These are phyloP conservation scores for Bombus waltoni DNA, from an alignment of 1,140 invertebrate species.

Conservation along the genomic window DNA sequence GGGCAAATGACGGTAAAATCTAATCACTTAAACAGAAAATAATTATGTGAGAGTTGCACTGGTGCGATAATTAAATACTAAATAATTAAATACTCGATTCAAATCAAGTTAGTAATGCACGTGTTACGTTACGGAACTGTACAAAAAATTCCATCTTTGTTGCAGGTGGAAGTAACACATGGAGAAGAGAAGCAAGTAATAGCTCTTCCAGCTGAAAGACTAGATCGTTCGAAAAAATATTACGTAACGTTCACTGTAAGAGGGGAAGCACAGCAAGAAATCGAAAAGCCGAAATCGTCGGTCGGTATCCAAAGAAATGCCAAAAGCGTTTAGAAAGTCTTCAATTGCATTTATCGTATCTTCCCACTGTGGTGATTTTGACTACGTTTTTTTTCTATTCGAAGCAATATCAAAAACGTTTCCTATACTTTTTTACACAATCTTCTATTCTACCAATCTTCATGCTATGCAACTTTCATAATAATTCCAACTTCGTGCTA, in stretches of 20 bases:
- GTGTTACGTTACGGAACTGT: too few relatives aligned
- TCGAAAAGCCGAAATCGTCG: slow-evolving; percentile 69
- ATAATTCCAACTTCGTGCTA: too few relatives aligned
- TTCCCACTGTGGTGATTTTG: background rate
- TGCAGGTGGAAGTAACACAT: slow-evolving; percentile 88
- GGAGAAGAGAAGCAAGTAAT: slow-evolving; percentile 92
- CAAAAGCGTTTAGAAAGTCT: slow-evolving; percentile 73
- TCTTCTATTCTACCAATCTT: background rate
- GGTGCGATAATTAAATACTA: background rate
- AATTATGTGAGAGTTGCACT: background rate
- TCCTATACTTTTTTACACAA: slow-evolving; percentile 32
- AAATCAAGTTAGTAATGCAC: background rate
- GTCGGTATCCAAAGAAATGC: slow-evolving; percentile 71
- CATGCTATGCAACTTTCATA: background rate
- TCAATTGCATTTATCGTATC: background rate
- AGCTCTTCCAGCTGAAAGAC: slow-evolving; percentile 90
- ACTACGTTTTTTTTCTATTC: background rate
- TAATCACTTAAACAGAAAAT: background rate
- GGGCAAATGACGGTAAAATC: slow-evolving; percentile 80
- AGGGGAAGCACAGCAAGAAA: slow-evolving; percentile 79
- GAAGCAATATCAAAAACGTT: background rate
- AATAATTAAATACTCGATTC: background rate
- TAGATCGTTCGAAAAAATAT: slow-evolving; percentile 94
- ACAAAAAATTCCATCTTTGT: background rate
- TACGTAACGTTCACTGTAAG: slow-evolving; percentile 95